Conservation (phyloP, 2,888 invertebrate species). For the Prionchulus punctatus region DNA sequence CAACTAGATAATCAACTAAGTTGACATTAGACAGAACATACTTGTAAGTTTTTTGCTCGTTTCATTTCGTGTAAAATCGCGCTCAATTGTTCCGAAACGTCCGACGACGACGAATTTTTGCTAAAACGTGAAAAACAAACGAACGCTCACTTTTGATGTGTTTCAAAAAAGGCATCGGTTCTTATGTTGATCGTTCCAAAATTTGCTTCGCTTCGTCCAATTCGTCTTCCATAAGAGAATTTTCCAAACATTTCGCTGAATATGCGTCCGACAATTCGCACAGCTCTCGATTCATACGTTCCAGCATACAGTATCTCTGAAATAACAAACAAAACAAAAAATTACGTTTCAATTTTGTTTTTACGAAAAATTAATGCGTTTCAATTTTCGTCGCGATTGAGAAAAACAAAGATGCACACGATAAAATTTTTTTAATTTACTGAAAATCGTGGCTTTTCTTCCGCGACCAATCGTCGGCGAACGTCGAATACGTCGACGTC, state of each 20-base stretch:
- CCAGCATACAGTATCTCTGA: conserved; percentile 10
- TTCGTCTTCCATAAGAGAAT: conserved; percentile 26
- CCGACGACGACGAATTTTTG: no score
- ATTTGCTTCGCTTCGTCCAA: conserved; percentile 13
- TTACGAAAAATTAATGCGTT: no score
- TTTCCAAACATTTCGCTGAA: conserved; percentile 28
- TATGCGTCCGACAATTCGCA: conserved; percentile 24
- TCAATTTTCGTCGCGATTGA: no score
- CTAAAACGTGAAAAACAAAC: no score
- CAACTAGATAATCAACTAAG: no score
- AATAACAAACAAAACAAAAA: background rate
- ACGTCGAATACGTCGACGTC: background rate
- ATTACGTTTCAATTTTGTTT: background rate
- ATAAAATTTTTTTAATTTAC: background rate
- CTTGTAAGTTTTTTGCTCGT: no score
- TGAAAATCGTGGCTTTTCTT: background rate
- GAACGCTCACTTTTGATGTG: no score
- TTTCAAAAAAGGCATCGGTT: no score
- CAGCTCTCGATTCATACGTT: conserved; percentile 23
- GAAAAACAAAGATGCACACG: background rate
- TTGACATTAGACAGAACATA: no score
- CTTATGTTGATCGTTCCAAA: no score
- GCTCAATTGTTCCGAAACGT: no score
- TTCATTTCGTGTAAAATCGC: no score
- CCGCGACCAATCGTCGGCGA: background rate